phyloP scores from a whole-genome alignment of 1,140 invertebrate species.

The Camponotus vicinus region DNA sequence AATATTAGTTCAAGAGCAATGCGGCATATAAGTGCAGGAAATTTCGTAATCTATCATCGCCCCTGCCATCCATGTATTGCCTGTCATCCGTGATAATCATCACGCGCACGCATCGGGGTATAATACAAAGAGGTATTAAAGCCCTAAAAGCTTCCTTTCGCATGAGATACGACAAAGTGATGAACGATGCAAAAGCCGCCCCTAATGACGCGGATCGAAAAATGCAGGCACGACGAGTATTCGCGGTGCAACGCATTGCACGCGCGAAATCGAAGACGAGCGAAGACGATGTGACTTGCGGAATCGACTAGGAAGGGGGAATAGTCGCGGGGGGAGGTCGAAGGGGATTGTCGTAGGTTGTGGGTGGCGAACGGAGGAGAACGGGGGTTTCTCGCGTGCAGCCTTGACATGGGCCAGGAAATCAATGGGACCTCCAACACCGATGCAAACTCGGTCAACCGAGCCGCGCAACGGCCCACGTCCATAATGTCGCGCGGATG shows the following conservation, averaged over 20 bases:
- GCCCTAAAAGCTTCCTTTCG: constrained; percentile 37
- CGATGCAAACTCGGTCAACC: constrained; percentile 82
- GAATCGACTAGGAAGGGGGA: not conserved
- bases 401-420: constrained; percentile 85
- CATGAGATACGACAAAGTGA: constrained; percentile 19
- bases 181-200: not conserved
- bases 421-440: constrained; percentile 85
- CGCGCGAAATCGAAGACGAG: constrained; percentile 24
- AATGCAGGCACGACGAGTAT: constrained; percentile 30
- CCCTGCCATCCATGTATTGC: not conserved
- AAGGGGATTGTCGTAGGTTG: constrained; percentile 68
- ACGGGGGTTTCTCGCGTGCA: constrained; percentile 82
- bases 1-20: not conserved
- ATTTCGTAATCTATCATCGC: constrained; percentile 34
- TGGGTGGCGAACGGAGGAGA: constrained; percentile 71
- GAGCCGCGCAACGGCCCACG: constrained; percentile 75
- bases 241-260: constrained; percentile 41
- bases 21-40: not conserved
- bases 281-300: constrained; percentile 1
- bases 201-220: not conserved
- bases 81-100: constrained; percentile 37
- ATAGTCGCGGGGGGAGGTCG: constrained; percentile 63
- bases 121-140: constrained; percentile 25
- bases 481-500: constrained; percentile 67
- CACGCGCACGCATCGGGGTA: constrained; percentile 31